A percentile compares a stretch with the other conserved stretches of the same genome.
phyloP scores from a whole-genome alignment of 2,113 vertebrate species.

The Geothlypis trichas region DNA sequence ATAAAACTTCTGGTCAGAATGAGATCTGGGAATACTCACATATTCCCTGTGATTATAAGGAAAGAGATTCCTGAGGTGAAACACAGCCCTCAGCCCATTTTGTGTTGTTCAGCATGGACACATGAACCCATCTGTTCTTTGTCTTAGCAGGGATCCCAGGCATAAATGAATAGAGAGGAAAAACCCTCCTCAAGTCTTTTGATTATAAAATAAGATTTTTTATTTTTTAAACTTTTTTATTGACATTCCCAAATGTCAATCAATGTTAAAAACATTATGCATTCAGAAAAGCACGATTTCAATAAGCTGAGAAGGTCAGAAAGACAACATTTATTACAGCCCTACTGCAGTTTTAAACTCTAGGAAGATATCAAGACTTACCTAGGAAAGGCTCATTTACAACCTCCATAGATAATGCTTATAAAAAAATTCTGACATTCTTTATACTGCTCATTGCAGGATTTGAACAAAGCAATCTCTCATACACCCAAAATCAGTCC shows the following conservation, averaged over 20 bases:
- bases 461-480: neutral
- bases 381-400: neutral
- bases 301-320: neutral
- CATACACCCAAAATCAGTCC: neutral
- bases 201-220: neutral
- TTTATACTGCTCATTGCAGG: neutral
- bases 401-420: neutral
- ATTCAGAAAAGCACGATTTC: neutral
- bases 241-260: neutral
- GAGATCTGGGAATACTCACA: neutral
- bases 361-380: neutral
- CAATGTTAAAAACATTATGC: neutral
- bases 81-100: rapidly evolving
- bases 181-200: neutral
- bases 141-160: neutral
- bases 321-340: neutral
- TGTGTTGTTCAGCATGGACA: neutral
- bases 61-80: neutral
- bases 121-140: neutral
- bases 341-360: neutral
- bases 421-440: neutral
- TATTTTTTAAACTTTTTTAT: neutral
- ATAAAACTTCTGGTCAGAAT: neutral
- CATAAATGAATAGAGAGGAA: neutral
- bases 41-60: neutral